These are phyloP conservation scores for Chaetorhynchus papuensis DNA, from an alignment of 2,113 vertebrate genomes.

Conservation along the genomic window DNA sequence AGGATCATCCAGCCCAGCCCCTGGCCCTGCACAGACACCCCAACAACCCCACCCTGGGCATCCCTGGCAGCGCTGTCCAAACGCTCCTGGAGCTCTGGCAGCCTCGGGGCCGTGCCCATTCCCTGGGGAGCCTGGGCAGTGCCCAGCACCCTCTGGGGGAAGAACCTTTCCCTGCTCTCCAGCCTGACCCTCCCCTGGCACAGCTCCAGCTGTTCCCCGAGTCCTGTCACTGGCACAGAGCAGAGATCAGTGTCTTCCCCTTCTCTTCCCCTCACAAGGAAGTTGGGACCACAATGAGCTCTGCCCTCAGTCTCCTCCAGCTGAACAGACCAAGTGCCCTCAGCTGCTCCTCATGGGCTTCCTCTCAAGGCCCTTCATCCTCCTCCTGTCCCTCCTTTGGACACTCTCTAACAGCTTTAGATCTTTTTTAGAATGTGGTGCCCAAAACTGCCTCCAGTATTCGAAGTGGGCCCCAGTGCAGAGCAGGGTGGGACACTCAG, in stretches of 20 bases:
- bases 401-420: background rate
- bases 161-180: background rate
- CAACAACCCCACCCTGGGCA: background rate
- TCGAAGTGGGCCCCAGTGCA: background rate
- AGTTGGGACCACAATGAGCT: too few relatives aligned
- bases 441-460: background rate
- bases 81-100: background rate
- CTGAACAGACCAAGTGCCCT: background rate
- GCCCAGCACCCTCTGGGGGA: background rate
- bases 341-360: background rate
- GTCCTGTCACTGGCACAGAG: rapidly evolving
- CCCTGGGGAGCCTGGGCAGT: background rate
- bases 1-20: rapidly evolving
- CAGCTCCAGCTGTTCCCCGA: background rate
- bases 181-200: rapidly evolving
- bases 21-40: background rate
- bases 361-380: background rate
- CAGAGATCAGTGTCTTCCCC: rapidly evolving
- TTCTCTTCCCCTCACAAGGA: background rate
- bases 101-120: background rate
- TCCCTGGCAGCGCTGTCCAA: background rate
- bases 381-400: background rate
- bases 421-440: background rate
- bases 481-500: background rate
- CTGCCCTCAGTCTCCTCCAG: background rate